phyloP scores from a whole-genome alignment of 1,140 invertebrate species.

The Platyura marginata region DNA sequence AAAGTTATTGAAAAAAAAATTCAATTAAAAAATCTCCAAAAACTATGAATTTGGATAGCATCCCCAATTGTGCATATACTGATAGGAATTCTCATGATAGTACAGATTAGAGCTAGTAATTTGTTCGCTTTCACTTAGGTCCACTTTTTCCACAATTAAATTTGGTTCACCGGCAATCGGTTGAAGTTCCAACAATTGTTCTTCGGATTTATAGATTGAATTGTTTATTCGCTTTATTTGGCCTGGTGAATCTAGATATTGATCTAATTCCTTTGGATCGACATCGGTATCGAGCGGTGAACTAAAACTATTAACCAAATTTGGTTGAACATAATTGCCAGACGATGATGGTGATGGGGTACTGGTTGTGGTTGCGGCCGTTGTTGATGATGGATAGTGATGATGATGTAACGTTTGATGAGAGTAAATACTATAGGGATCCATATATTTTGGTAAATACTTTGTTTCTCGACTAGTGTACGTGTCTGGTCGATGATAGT shows the following conservation, averaged over 20 bases:
- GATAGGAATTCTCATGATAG: background rate
- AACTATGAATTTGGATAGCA: background rate
- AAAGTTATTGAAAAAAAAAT: no score
- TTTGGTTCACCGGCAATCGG: background rate
- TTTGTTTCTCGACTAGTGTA: slow-evolving; percentile 14
- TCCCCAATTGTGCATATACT: background rate
- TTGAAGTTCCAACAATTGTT: background rate
- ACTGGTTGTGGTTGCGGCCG: slow-evolving; percentile 1
- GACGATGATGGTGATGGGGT: background rate
- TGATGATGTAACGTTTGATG: background rate
- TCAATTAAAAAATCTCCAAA: no score
- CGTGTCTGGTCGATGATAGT: background rate
- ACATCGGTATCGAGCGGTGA: slow-evolving; percentile 8
- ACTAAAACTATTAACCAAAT: slow-evolving; percentile 3
- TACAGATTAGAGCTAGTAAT: background rate
- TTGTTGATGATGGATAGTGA: background rate
- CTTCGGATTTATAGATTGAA: background rate
- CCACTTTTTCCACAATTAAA: background rate
- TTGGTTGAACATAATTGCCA: slow-evolving; percentile 7
- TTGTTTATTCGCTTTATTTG: background rate
- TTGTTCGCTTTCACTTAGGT: background rate
- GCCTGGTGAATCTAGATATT: slow-evolving; percentile 15
- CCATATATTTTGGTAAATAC: slow-evolving; percentile 9
- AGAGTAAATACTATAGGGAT: background rate
- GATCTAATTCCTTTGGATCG: slow-evolving; percentile 24